Evolutionary conservation across 2,113 vertebrate species (phyloP).

Genomic region (Hypocryptadius cinnamomeus): DNA sequence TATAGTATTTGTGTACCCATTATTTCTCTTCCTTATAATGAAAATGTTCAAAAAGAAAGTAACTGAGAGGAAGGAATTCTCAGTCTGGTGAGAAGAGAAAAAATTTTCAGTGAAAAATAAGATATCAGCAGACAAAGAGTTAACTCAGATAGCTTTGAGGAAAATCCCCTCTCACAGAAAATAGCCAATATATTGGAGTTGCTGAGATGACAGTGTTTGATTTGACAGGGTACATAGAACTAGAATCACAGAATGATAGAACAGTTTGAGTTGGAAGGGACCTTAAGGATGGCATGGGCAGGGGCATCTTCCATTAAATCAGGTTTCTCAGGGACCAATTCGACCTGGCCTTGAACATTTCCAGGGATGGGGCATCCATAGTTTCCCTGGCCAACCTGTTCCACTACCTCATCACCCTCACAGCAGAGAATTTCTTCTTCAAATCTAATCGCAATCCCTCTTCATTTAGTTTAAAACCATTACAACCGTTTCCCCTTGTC

Average conservation of each 20-base stretch:
- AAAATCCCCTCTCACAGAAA: neutral
- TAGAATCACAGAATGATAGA: neutral
- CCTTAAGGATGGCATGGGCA: neutral
- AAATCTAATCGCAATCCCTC: neutral
- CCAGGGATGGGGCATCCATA: neutral
- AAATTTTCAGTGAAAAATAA: neutral
- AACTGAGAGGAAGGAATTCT: neutral
- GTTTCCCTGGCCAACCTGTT: neutral
- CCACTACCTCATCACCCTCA: neutral
- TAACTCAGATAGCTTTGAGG: neutral
- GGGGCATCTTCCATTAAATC: neutral
- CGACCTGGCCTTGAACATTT: neutral
- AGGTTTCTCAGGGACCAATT: neutral
- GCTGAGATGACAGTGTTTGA: neutral
- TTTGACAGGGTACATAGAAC: rapidly evolving
- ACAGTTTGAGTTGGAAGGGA: neutral
- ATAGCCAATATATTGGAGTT: neutral
- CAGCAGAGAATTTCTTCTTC: neutral
- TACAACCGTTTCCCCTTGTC: neutral
- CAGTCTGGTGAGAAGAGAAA: neutral
- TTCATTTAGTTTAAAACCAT: neutral
- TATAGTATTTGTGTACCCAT: neutral
- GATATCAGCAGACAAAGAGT: neutral
- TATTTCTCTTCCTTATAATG: neutral
- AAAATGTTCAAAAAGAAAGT: neutral